Conservation (phyloP, 2,797 vertebrate genomes). For the Syncerus caffer region DNA sequence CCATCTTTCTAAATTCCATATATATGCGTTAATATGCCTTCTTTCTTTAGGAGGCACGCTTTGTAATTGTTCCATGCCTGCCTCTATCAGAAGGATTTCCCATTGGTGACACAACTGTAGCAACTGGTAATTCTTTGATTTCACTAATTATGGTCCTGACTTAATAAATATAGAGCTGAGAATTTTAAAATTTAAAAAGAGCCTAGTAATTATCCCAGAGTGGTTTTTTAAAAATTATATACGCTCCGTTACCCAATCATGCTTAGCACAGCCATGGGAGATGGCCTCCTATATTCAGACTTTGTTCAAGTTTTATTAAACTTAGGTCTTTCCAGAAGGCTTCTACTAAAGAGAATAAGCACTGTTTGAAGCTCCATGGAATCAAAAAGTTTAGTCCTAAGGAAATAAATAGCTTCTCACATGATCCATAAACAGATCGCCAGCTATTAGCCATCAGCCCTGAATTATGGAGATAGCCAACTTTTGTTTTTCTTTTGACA, state of each 20-base stretch:
- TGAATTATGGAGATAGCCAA: background rate
- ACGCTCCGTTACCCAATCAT: background rate
- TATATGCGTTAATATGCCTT: background rate
- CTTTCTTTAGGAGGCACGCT: background rate
- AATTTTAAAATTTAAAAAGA: conserved; percentile 29
- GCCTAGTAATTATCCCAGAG: conserved; percentile 51
- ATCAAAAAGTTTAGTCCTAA: background rate
- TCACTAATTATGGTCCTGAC: conserved; percentile 37
- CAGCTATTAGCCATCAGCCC: background rate
- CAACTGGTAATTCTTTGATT: conserved; percentile 50
- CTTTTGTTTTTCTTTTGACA: conserved; percentile 23
- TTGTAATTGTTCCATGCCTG: background rate
- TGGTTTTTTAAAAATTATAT: conserved; percentile 12
- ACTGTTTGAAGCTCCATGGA: background rate
- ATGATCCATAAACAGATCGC: background rate
- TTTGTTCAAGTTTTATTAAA: conserved; percentile 40
- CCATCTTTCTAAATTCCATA: too few species aligned
- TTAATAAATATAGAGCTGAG: conserved; percentile 33
- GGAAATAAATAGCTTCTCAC: background rate
- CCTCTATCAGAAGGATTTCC: background rate
- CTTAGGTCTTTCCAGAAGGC: background rate
- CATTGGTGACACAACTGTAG: background rate
- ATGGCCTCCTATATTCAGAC: background rate
- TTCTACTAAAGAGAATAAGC: background rate
- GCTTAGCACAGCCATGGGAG: background rate